Base-by-base conservation (phyloP, 2,888 invertebrate genomes). In the Caenorhabditis sp. region DNA sequence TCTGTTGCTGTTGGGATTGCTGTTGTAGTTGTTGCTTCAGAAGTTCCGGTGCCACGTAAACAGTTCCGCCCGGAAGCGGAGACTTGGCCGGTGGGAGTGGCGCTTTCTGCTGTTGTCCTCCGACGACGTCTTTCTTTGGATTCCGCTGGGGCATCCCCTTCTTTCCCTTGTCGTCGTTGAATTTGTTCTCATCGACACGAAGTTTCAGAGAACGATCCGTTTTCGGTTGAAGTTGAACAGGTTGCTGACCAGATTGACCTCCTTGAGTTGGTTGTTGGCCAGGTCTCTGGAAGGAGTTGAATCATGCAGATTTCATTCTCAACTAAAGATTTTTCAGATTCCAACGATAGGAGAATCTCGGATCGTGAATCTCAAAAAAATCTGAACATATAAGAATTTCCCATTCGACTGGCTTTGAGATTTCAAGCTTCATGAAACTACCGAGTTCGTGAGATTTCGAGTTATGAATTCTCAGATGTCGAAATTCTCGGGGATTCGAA, bases 201-300 rank as follows among this genome's bases (percentile, higher is more conserved):
- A 54, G 22, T 54, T 54, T 54, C 54, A 54, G 54, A 26, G 54
- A 54, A 14, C 54, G 54, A 8, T 54, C 54, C 2, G 10, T 54
- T 54, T 54, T 54, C 7, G 54, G 10, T 38, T 38, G 54, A 54
- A 26, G 22, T 10, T 10, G 26, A 14, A 54, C 54, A 24, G 26
- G 14, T 26, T 54, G 54, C 14, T 54, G 26, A 22, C 24, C 2
- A 8, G 54, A 54, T 54, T 19, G 19, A 54, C 26, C 26, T 54
- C 54, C 54, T 26, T 54, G 54, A 54, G 54, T 26, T 26, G 26
- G 54, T 24, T 24, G 54, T 26, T 26, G 26, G 1, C 54, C 54
- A 1, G 54, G 54, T 54, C 22, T 54, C 54, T 54, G 54, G 26
- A 54, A 51, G 8, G 8, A 5, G 51, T 10, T 7, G 22, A 51